These are phyloP conservation scores for Caenorhabditis panamensis DNA, from an alignment of 2,888 invertebrate genomes.

Conservation along the genomic window DNA sequence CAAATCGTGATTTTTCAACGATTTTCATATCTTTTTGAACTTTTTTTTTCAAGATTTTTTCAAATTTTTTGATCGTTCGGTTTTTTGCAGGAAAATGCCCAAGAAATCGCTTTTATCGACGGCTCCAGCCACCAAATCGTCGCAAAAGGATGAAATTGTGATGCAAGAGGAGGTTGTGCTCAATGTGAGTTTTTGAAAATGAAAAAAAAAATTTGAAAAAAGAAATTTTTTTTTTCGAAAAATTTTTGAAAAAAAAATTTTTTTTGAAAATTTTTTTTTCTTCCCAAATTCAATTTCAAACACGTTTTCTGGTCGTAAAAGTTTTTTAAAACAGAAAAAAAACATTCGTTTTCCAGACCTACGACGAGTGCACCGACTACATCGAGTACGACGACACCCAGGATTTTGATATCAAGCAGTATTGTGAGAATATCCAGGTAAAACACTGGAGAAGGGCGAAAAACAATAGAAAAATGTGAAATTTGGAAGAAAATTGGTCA, in stretches of 20 bases:
- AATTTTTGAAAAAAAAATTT: slow-evolving; percentile 7
- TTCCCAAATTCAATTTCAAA: too few species aligned
- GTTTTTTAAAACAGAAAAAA: neutral
- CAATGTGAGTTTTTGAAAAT: slow-evolving; percentile 55
- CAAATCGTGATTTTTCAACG: slow-evolving; percentile 18
- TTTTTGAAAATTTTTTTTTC: too few species aligned
- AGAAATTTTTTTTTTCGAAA: too few species aligned
- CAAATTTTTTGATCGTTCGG: slow-evolving; percentile 1
- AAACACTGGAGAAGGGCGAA: neutral
- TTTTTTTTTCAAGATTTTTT: neutral
- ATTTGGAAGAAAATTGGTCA: too few species aligned
- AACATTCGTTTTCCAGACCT: slow-evolving; percentile 61
- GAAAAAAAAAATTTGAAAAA: too few species aligned
- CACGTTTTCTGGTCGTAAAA: too few species aligned
- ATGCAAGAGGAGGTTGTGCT: slow-evolving; percentile 74
- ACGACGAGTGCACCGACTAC: slow-evolving; percentile 72
- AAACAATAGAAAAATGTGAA: too few species aligned
- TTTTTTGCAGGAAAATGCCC: slow-evolving; percentile 33
- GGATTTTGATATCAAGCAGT: slow-evolving; percentile 54
- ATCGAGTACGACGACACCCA: slow-evolving; percentile 54
- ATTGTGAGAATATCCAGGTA: slow-evolving; percentile 64
- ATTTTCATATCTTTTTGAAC: slow-evolving; percentile 16
- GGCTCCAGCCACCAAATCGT: neutral
- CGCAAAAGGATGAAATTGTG: slow-evolving; percentile 67
- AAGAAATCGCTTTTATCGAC: slow-evolving; percentile 25